Percentiles rank a stretch among this genome's conserved stretches.
Conservation (phyloP, 2,113 vertebrate species). For the Calcarius ornatus region DNA sequence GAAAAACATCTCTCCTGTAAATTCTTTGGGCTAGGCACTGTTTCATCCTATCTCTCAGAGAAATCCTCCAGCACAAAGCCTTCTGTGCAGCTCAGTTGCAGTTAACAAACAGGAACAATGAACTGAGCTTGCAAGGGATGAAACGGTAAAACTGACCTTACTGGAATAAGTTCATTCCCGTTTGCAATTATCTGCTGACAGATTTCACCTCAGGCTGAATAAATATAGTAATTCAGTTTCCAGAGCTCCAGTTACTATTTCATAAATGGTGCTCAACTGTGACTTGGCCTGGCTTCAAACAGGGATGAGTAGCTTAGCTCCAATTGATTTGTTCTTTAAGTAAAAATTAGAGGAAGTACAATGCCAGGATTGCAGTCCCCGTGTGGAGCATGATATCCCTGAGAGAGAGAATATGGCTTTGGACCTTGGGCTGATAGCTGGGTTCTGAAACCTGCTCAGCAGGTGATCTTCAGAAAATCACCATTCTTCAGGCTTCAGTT, state of each 20-base stretch:
- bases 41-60: background rate
- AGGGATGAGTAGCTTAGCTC: constrained; percentile 6
- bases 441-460: background rate
- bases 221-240: constrained; percentile 52
- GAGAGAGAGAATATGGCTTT: background rate
- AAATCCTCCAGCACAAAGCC: background rate
- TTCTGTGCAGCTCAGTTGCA: background rate
- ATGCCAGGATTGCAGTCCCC: background rate
- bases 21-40: background rate
- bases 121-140: constrained; percentile 9
- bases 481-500: background rate
- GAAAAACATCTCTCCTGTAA: background rate
- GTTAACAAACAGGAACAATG: constrained; percentile 42
- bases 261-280: constrained; percentile 23
- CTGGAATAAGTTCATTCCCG: constrained; percentile 43
- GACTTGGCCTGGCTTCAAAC: constrained; percentile 26
- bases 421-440: background rate
- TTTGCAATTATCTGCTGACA: constrained; percentile 56
- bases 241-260: constrained; percentile 29
- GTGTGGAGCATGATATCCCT: background rate
- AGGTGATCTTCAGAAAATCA: background rate
- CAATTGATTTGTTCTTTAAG: background rate
- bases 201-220: constrained; percentile 52
- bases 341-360: constrained; percentile 9
- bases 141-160: constrained; percentile 27